These are phyloP conservation scores for Pogonocichla stellata DNA, from an alignment of 2,113 vertebrate species.

Conservation along the genomic window DNA sequence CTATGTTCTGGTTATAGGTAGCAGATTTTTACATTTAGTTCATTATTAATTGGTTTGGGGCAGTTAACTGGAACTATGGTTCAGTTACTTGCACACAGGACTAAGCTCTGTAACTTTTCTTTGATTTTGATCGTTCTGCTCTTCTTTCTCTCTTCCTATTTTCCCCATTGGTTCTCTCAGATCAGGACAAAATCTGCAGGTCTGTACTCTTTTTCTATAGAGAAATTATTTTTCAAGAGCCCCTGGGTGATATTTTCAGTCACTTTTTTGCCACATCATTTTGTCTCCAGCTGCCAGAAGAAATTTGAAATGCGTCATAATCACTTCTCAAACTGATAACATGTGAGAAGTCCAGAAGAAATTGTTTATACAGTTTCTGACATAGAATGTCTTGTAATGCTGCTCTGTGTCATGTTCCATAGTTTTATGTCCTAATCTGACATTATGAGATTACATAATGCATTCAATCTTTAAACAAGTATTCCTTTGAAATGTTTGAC, in stretches of 20 bases:
- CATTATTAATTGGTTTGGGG: not conserved
- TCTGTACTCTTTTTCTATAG: not conserved
- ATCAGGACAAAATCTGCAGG: not conserved
- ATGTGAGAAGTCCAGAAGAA: slow-evolving; percentile 54
- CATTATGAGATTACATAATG: slow-evolving; percentile 61
- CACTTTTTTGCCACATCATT: slow-evolving; percentile 32
- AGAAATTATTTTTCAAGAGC: not conserved
- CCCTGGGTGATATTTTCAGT: slow-evolving; percentile 35
- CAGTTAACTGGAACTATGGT: not conserved
- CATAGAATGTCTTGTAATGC: slow-evolving; percentile 44
- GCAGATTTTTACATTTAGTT: not conserved
- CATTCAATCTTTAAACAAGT: slow-evolving; percentile 61
- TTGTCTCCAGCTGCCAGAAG: slow-evolving; percentile 55
- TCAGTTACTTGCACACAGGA: not conserved
- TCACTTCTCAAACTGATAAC: slow-evolving; percentile 59
- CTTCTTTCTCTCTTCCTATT: not conserved
- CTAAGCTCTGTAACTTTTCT: not conserved
- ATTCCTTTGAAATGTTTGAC: slow-evolving; percentile 66
- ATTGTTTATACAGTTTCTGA: slow-evolving; percentile 62
- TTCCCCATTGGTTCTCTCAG: not conserved
- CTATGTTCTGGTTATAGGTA: not conserved
- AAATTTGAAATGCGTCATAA: slow-evolving; percentile 44
- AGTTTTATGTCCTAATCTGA: slow-evolving; percentile 62
- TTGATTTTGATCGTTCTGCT: not conserved
- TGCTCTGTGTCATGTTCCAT: slow-evolving; percentile 65